phyloP scores from a whole-genome alignment of 2,888 invertebrate species.

The Apodemia hepburni region DNA sequence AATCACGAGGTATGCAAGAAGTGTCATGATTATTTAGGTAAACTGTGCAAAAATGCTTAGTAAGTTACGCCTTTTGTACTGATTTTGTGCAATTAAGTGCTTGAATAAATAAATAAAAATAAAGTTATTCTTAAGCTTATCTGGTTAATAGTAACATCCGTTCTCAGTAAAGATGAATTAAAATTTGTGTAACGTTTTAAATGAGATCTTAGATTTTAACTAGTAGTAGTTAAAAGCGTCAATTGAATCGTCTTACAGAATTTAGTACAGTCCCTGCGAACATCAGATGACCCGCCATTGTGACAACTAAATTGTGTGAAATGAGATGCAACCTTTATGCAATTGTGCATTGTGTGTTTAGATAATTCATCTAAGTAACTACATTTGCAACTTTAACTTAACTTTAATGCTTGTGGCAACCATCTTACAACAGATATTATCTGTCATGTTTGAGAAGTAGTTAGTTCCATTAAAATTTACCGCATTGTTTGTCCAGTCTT shows the following conservation, averaged over 20 bases:
- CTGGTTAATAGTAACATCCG: neutral
- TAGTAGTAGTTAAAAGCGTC: neutral
- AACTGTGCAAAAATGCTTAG: too few species aligned
- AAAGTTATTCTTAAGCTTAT: too few species aligned
- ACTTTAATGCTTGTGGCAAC: slow-evolving; percentile 1
- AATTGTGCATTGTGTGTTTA: slow-evolving; percentile 13
- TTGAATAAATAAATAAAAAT: too few species aligned
- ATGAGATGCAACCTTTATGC: slow-evolving; percentile 12
- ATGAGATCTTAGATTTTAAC: neutral
- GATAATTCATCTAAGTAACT: neutral
- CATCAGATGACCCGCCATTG: neutral
- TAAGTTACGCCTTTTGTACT: too few species aligned
- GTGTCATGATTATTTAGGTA: too few species aligned
- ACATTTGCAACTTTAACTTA: neutral
- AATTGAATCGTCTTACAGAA: neutral
- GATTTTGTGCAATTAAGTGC: too few species aligned
- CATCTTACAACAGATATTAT: too few species aligned
- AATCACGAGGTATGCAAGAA: too few species aligned
- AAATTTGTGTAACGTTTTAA: neutral
- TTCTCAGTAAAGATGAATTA: neutral
- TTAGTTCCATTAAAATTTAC: too few species aligned
- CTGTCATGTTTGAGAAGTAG: too few species aligned
- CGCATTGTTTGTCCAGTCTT: too few species aligned
- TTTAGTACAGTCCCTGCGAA: slow-evolving; percentile 5
- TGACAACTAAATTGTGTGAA: slow-evolving; percentile 3